phyloP scores from a whole-genome alignment of 2,797 vertebrate genomes.

The Anolis apletophallus region DNA sequence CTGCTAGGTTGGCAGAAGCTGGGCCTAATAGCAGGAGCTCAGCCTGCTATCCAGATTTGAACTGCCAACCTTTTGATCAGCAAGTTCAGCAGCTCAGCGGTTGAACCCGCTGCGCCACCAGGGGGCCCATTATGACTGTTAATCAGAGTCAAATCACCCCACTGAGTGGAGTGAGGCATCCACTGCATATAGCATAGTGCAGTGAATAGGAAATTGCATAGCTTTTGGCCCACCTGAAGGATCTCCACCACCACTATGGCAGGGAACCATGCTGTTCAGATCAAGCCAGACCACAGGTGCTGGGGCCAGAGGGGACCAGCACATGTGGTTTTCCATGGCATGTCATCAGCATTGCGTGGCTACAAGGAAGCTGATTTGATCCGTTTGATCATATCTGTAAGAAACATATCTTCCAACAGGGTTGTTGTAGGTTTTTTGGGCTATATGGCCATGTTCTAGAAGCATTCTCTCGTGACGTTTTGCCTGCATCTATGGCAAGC shows the following conservation, averaged over 20 bases:
- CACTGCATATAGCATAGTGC: neutral
- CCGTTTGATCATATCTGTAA: too few species aligned
- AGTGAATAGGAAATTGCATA: neutral
- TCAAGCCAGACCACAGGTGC: neutral
- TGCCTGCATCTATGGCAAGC: too few species aligned
- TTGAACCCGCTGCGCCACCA: too few species aligned
- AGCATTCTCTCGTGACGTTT: too few species aligned
- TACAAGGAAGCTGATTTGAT: neutral
- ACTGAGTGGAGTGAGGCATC: neutral
- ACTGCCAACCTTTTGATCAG: too few species aligned
- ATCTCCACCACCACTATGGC: neutral
- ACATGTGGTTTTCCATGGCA: neutral
- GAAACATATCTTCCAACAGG: too few species aligned
- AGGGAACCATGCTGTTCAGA: neutral
- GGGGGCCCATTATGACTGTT: neutral
- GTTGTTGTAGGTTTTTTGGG: too few species aligned
- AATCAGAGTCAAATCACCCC: neutral
- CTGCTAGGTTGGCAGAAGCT: too few species aligned
- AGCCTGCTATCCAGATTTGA: too few species aligned
- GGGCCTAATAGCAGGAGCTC: too few species aligned
- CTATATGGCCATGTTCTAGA: too few species aligned
- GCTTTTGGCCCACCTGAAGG: neutral
- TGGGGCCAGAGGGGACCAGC: neutral
- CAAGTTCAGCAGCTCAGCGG: too few species aligned
- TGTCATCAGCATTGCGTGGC: neutral